Percentiles rank a stretch among this genome's conserved stretches.
phyloP scores from a whole-genome alignment of 2,113 vertebrate genomes.

The Cyphomyrus discorhynchus region DNA sequence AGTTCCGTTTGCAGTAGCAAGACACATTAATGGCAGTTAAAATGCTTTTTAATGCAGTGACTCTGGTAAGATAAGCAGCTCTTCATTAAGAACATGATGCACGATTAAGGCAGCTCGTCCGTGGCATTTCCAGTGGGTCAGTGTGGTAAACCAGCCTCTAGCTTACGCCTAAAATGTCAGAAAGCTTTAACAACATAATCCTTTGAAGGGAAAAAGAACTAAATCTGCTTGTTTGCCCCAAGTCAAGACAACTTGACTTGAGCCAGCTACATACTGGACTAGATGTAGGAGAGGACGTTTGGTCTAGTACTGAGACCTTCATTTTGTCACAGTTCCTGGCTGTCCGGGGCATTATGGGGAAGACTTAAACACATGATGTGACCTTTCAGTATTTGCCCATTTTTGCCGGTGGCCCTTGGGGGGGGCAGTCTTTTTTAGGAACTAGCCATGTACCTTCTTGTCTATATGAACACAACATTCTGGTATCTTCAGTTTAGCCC shows the following conservation, averaged over 20 bases:
- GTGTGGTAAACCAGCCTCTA: conserved; percentile 8
- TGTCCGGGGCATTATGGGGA: background rate
- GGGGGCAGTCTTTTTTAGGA: background rate
- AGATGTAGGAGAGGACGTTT: background rate
- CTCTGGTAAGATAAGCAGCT: conserved; percentile 25
- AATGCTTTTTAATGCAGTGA: conserved; percentile 23
- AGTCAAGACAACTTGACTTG: background rate
- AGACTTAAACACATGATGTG: background rate
- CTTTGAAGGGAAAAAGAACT: conserved; percentile 1
- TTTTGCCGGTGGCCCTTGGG: background rate
- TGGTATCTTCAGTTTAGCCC: background rate
- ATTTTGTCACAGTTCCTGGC: background rate
- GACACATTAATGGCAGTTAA: conserved; percentile 11
- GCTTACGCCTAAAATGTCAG: background rate
- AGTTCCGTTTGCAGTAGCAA: background rate
- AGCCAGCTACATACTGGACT: background rate
- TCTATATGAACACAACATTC: background rate
- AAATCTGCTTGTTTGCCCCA: background rate
- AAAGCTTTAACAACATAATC: background rate
- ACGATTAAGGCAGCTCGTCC: conserved; percentile 6
- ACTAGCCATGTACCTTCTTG: background rate
- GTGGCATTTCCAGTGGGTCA: background rate
- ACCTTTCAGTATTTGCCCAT: background rate
- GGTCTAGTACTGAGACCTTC: background rate
- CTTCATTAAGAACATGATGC: conserved; percentile 11